Percentiles rank a stretch among this genome's conserved stretches.
These are phyloP conservation scores for Thymelicus lineola DNA, from an alignment of 2,888 invertebrate genomes.

Conservation along the genomic window DNA sequence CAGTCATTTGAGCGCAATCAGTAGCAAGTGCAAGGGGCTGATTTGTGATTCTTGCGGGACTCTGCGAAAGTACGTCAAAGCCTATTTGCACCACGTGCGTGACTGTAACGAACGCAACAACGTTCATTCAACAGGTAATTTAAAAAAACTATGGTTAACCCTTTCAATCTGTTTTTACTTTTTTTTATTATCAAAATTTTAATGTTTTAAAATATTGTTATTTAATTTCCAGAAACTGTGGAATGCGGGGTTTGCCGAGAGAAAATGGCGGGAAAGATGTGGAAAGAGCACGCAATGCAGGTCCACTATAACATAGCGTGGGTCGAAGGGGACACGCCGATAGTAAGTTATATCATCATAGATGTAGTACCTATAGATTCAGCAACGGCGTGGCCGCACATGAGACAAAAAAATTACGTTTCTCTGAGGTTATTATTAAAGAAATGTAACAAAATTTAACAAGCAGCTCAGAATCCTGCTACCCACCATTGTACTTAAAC, in stretches of 20 bases:
- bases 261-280: constrained; percentile 50
- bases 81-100: constrained; percentile 43
- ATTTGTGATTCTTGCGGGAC: constrained; percentile 44
- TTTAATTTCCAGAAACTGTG: constrained; percentile 42
- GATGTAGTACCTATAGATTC: no score
- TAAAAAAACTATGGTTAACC: no score
- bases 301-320: constrained; percentile 70
- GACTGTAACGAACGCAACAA: constrained; percentile 29
- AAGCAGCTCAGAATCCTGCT: no score
- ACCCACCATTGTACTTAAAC: no score
- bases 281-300: constrained; percentile 60
- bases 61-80: constrained; percentile 43
- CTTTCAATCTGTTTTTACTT: no score
- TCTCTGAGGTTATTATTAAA: no score
- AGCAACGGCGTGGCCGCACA: no score
- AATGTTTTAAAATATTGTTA: constrained; percentile 23
- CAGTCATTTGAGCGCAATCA: constrained; percentile 38
- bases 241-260: constrained; percentile 62
- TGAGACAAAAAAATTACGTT: no score
- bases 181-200: not conserved
- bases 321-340: constrained; percentile 60
- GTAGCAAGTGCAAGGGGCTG: constrained; percentile 37
- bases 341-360: constrained; percentile 54
- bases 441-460: not conserved
- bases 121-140: not conserved